phyloP scores from a whole-genome alignment of 1,140 invertebrate genomes.

The Camponotus pennsylvanicus region DNA sequence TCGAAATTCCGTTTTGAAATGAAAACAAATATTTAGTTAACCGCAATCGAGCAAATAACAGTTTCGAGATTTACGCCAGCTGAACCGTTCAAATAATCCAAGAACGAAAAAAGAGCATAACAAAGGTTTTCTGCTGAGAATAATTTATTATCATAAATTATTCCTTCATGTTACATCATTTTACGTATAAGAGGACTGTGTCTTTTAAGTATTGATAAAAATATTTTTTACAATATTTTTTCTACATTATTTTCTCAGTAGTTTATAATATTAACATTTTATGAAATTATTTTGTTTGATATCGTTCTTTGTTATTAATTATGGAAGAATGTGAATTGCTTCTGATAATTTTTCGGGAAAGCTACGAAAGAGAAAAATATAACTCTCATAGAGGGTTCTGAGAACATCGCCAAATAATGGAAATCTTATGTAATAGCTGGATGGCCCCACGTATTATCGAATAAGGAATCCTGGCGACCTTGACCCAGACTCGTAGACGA shows the following conservation, averaged over 20 bases:
- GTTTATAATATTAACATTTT: background rate
- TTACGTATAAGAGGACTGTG: no score
- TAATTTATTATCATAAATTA: background rate
- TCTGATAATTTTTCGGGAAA: slow-evolving; percentile 1
- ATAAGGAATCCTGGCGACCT: slow-evolving; percentile 54
- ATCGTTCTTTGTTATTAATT: background rate
- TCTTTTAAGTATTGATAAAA: background rate
- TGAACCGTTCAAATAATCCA: background rate
- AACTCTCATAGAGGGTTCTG: background rate
- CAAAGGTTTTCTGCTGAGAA: background rate
- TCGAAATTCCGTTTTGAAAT: background rate
- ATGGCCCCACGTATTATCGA: slow-evolving; percentile 12
- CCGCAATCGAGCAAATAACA: background rate
- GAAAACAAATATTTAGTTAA: background rate
- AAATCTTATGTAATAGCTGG: background rate
- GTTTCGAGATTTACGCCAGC: slow-evolving; percentile 2
- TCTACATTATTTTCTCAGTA: background rate
- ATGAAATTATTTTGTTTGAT: slow-evolving; percentile 2
- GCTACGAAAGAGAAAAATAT: background rate
- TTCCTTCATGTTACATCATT: background rate
- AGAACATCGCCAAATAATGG: background rate
- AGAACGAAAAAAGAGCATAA: background rate
- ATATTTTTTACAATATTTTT: background rate
- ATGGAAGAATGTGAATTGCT: background rate
- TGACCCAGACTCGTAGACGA: slow-evolving; percentile 67